Base-by-base conservation (phyloP, 2,888 invertebrate species). In the Candidula unifasciata region DNA sequence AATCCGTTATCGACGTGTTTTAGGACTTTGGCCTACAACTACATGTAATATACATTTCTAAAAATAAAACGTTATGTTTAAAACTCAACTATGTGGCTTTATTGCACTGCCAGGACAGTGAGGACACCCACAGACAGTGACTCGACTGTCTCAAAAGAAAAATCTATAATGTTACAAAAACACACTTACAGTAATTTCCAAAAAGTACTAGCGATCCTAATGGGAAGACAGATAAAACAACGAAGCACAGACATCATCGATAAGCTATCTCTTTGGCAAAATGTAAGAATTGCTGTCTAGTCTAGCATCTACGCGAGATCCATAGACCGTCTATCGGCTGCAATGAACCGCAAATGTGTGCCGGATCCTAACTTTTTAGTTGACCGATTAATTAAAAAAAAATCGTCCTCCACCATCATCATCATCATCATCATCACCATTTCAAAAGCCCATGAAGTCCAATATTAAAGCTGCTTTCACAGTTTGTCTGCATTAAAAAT, bases 151-250 rank as follows among this genome's bases (percentile, higher is more conserved):
- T n/a, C n/a, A n/a, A n/a, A n/a, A n/a, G n/a, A n/a, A n/a, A n/a
- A n/a, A n/a, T n/a, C n/a, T n/a, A n/a, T n/a, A n/a, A n/a, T n/a
- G n/a, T n/a, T n/a, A n/a, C n/a, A n/a, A 6, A 44, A 73, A 27
- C 10, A 73, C 37, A 82, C 83, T 78, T 66, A 83, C 83, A 83
- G 57, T 54, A 78, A n/a, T 54, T 77, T 83, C 27, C 69, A 35
- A 33, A 83, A 16, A 69, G 83, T 44, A 69, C 35, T 52, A 69
- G 77, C 52, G 5, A 83, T 35, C 54, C 83, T 10, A 27, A 83
- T 35, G 13, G 82, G 82, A 68, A 82, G 66, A 82, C 54, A 18
- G 37, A 82, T 16, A 54, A 66, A 82, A 18, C 66, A 52, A 66
- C 73, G 77, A 3, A 66, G 27, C 13, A 82, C 76, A 6, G 76